Percentiles rank a stretch among this genome's conserved stretches.
phyloP scores from a whole-genome alignment of 2,113 vertebrate genomes.

The Gallinago jamesoni region DNA sequence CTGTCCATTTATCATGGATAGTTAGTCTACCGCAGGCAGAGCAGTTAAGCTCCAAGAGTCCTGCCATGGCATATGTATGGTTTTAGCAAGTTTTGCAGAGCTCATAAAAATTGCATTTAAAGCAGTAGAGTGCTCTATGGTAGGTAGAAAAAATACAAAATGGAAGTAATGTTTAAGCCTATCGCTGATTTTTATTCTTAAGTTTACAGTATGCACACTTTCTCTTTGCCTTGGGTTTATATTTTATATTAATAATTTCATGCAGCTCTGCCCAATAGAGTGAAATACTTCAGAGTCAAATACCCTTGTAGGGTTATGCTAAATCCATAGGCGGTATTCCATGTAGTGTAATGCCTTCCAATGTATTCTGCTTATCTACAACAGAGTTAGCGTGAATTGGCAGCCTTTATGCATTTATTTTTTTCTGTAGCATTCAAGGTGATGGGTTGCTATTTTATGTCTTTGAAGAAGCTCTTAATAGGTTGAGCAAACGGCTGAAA shows the following conservation, averaged over 20 bases:
- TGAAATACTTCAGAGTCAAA: not conserved
- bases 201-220: not conserved
- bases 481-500: slow-evolving; percentile 42
- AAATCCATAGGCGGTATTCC: not conserved
- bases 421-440: not conserved
- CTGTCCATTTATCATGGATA: not conserved
- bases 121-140: not conserved
- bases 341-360: not conserved
- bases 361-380: not conserved
- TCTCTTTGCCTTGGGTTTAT: not conserved
- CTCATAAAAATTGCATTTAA: not conserved
- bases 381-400: not conserved
- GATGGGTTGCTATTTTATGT: not conserved
- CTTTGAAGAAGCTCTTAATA: slow-evolving; percentile 42
- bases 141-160: not conserved
- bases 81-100: not conserved
- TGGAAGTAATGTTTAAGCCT: not conserved
- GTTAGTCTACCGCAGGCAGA: not conserved
- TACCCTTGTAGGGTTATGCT: not conserved
- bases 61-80: not conserved
- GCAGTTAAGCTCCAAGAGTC: not conserved
- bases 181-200: not conserved
- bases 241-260: not conserved
- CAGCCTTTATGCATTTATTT: not conserved
- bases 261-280: not conserved